Evolutionary conservation across 2,888 invertebrate genomes (phyloP), one percentile per base, ranked within the genome.

Genomic region (Prenolepis imparis): DNA sequence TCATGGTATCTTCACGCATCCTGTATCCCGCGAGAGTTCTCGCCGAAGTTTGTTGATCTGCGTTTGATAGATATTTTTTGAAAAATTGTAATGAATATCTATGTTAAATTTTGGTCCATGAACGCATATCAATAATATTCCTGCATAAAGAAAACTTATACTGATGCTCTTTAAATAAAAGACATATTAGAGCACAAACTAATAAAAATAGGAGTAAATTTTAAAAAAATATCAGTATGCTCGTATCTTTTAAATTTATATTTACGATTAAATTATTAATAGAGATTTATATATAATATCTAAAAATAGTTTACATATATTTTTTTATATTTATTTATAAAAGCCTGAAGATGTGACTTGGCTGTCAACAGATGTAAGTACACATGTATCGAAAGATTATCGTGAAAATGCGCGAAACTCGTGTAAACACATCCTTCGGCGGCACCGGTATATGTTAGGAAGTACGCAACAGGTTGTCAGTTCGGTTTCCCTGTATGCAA

Each of bases 391-490:
- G 59, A 67, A 67, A 64, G 64, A 39, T 39, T 52, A 32, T 48
- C 57, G 32, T 41, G 57, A 61, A 57, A 73, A 55, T 78, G 3
- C 11, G 21, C 21, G 36, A 52, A 75, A 18, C 11, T 6, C 39
- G 12, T n/a, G 59, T 59, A 48, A 75, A 84, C 48, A 48, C 41
- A 36, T 64, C 72, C 78, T 82, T 87, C 59, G 15, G 48, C 32
- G 67, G 82, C 75, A 75, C 41, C 18, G 24, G 32, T n/a, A 39
- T 63, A 48, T 70, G n/a, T 55, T 44, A 81, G 41, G 72, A 67
- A 82, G 81, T 67, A 68, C 85, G 89, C 88, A 91, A 91, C 92
- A 91, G 89, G 91, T 91, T 89, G 90, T 82, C 84, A 81, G 89
- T 83, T 85, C 57, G 70, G 73, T 83, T 83, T 83, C 68, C 15